A percentile compares a stretch with the other conserved stretches of the same genome.
Conservation (phyloP, 2,113 vertebrate species). For the Nesogale talazaci region DNA sequence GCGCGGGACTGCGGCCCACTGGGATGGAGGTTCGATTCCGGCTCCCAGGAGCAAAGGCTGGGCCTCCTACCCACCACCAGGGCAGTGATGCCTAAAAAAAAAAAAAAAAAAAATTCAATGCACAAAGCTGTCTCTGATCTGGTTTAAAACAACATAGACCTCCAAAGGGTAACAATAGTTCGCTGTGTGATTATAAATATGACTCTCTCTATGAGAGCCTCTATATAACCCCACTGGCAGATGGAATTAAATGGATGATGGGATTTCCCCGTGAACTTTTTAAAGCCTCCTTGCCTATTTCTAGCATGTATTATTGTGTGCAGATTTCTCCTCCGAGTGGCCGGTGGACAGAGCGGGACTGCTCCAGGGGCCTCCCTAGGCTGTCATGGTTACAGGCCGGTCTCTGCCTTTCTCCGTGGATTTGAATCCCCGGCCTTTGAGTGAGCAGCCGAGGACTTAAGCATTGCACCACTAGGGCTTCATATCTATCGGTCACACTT, state of each 20-base stretch:
- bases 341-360: background rate
- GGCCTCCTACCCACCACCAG: too few species aligned
- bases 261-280: too few species aligned
- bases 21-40: too few species aligned
- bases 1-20: too few species aligned
- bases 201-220: accelerated
- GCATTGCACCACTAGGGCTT: background rate
- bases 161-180: accelerated
- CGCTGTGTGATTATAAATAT: accelerated
- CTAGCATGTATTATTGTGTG: accelerated
- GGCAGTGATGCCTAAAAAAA: too few species aligned
- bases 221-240: too few species aligned
- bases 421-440: background rate
- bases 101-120: background rate
- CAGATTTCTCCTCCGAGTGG: background rate
- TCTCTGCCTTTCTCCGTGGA: background rate
- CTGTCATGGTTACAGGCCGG: background rate
- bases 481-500: accelerated
- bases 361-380: background rate
- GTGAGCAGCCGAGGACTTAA: background rate
- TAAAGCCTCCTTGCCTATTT: background rate
- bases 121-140: background rate
- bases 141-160: background rate
- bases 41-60: too few species aligned
- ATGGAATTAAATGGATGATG: too few species aligned